Evolutionary conservation across 2,797 vertebrate genomes (phyloP).

Genomic region (Cynopterus sphinx): DNA sequence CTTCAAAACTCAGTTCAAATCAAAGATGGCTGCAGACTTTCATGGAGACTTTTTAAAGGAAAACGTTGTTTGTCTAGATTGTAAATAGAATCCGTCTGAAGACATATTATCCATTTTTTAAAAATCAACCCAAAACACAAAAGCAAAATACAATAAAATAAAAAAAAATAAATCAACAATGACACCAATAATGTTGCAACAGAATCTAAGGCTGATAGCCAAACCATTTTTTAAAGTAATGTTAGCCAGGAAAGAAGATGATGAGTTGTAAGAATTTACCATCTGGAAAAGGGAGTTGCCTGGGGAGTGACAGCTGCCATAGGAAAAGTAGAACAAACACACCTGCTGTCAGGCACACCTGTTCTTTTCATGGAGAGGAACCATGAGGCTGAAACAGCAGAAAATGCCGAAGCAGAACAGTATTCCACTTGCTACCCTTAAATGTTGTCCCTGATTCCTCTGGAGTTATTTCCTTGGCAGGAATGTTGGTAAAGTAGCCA

Average conservation of each 20-base stretch:
- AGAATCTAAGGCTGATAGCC: conserved; percentile 49
- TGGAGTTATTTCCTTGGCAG: conserved; percentile 46
- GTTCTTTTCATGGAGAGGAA: conserved; percentile 70
- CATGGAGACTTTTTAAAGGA: conserved; percentile 38
- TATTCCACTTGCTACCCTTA: conserved; percentile 36
- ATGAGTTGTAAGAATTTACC: conserved; percentile 72
- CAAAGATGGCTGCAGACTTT: conserved; percentile 54
- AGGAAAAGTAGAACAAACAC: conserved; percentile 76
- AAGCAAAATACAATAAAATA: background rate
- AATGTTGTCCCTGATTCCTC: conserved; percentile 44
- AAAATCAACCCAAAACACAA: conserved; percentile 10
- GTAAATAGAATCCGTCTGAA: conserved; percentile 43
- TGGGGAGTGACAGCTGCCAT: conserved; percentile 70
- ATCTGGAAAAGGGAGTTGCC: conserved; percentile 73
- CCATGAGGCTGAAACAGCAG: conserved; percentile 57
- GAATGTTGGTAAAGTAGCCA: background rate
- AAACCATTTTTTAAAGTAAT: conserved; percentile 68
- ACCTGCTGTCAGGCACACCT: conserved; percentile 79
- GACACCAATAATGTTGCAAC: conserved; percentile 14
- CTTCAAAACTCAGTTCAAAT: conserved; percentile 56
- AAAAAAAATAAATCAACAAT: background rate
- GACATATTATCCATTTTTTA: background rate
- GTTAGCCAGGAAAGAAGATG: conserved; percentile 76
- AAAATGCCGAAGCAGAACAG: conserved; percentile 26
- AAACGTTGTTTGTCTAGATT: background rate